Evolutionary conservation across 2,888 invertebrate species (phyloP).

Genomic region (Chirona hameri): DNA sequence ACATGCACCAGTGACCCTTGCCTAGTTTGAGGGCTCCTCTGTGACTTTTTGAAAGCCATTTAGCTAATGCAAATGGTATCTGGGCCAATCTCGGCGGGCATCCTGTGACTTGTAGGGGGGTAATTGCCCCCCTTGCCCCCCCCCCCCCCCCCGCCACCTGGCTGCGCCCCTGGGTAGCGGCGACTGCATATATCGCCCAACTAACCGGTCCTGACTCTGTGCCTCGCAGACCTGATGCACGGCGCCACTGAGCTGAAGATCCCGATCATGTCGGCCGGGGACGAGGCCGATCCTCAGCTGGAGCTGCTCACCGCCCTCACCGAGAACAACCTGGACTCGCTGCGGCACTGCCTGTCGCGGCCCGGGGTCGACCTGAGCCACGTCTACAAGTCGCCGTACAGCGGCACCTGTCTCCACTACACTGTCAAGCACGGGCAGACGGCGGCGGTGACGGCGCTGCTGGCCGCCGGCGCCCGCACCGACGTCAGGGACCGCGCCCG

Average conservation of each 20-base stretch:
- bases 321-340: neutral
- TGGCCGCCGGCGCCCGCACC: constrained; percentile 34
- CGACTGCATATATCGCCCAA: too few relatives aligned
- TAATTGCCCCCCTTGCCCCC: too few relatives aligned
- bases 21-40: too few relatives aligned
- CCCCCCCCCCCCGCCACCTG: too few relatives aligned
- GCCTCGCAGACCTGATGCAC: neutral
- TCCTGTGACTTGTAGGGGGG: too few relatives aligned
- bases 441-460: constrained; percentile 33
- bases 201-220: neutral
- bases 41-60: too few relatives aligned
- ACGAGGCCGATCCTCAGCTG: neutral
- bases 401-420: neutral
- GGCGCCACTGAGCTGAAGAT: neutral
- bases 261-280: neutral
- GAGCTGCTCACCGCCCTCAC: neutral
- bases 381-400: neutral
- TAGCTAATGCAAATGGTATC: too few relatives aligned
- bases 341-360: neutral
- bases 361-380: neutral
- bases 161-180: too few relatives aligned
- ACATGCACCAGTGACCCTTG: too few relatives aligned
- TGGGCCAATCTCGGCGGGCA: too few relatives aligned
- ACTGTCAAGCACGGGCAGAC: constrained; percentile 32
- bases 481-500: neutral